A percentile compares a stretch with the other conserved stretches of the same genome.
Conservation (phyloP, 2,113 vertebrate genomes). For the Manacus vitellinus region DNA sequence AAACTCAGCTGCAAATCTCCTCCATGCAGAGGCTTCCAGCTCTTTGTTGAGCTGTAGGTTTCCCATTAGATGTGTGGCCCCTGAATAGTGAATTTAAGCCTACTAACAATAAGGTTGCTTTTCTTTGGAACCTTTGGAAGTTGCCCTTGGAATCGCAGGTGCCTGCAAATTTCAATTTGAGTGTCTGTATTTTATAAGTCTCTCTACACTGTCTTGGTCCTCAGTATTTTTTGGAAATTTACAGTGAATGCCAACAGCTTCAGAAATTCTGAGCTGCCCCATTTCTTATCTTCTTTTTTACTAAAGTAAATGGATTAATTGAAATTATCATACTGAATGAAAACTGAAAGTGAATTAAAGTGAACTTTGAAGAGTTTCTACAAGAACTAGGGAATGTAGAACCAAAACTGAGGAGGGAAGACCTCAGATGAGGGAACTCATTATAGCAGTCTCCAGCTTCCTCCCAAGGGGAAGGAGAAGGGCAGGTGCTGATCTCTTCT, state of each 20-base stretch:
- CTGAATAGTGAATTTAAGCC: neutral
- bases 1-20: neutral
- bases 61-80: neutral
- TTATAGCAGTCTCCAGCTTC: neutral
- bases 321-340: neutral
- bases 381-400: neutral
- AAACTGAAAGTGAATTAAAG: neutral
- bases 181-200: neutral
- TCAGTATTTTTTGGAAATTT: neutral
- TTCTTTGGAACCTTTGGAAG: neutral
- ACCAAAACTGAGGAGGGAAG: neutral
- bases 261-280: neutral
- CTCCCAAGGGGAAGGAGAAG: neutral
- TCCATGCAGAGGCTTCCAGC: neutral
- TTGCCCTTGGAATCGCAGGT: neutral
- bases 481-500: neutral
- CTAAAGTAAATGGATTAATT: neutral
- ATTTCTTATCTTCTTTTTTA: neutral
- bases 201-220: neutral
- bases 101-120: neutral
- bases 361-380: neutral
- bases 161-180: neutral
- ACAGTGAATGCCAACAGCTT: neutral
- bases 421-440: neutral
- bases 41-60: neutral